Base-by-base conservation (phyloP, 1,140 invertebrate species). In the Drosophila mauritiana region DNA sequence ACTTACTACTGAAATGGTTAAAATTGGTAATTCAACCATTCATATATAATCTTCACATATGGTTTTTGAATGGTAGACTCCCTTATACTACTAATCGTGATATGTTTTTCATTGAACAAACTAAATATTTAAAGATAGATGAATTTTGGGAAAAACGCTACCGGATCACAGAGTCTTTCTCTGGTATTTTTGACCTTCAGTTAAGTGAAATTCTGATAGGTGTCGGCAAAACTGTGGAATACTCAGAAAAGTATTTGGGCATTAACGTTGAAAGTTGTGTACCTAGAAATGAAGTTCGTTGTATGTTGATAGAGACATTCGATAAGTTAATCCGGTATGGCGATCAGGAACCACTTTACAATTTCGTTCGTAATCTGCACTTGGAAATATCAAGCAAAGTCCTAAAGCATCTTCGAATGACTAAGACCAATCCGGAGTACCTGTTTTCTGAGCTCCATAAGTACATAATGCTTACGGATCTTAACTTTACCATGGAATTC, bases 381-480 rank as follows among this genome's bases (percentile, higher is more conserved):
- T 42, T 1, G 17, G 7, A 68, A 4, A 40, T 62, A 2, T 79
- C 83, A 0, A 7, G 17, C 1, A 13, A 34, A 10, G 67, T 69
- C 1, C 20, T 70, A 4, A 11, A 10, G 11, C 2, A 10, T 12
- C 43, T 69, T n/a, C 3, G n/a, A 12, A 10, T 17, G 55, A 43
- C 17, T 37, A 1, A 2, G 4, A 0, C 15, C 31, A 4, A 7
- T 0, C 83, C 78, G 0, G 2, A 54, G 8, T 34, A 52, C 1
- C 22, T 83, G 0, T 48, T 86, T 0, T 8, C 42, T 13, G 54
- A 68, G 6, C 34, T 86, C 1, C 62, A 88, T 46, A 61, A 79
- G 22, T 86, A 73, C 52, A 17, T 82, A 8, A 43, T 86, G 48
- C 46, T 88, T 0, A n/a, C 61, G 0, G 69, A 86, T 25, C 13